Evolutionary conservation across 2,113 vertebrate species (phyloP), one percentile per base, ranked within the genome.

Genomic region (Cygnus buccinator): DNA sequence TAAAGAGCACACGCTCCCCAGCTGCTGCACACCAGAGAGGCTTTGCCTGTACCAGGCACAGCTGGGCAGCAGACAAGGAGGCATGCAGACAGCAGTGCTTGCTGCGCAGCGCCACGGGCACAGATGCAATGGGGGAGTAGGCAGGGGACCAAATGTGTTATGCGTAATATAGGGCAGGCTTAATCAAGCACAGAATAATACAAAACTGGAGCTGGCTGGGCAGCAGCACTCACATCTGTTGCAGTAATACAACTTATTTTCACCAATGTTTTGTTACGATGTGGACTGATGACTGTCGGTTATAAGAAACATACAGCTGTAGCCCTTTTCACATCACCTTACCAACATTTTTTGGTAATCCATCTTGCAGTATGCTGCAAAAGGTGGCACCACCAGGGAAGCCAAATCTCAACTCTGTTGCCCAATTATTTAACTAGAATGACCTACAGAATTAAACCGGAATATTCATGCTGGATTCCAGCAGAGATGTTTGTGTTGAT

Each of bases 181-280:
- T 86, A 90, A 67, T 59, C 77, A 95, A 93, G 80, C 59, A 89
- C n/a, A 50, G 35, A 88, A 37, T 54, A 85, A 84, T 9, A 39
- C 3, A 58, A 85, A 95, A 92, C 70, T 25, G 2, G 46, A 81
- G 55, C 29, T 71, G 68, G 31, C 63, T 43, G 52, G 31, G n/a
- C 55, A 78, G 91, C 37, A 81, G 46, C 65, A 59, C 43, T 88
- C 66, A 39, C 29, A 37, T 65, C 22, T 82, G n/a, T 33, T 54
- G 55, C 37, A 77, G 75, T 67, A 48, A 63, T 8, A 52, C 9
- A 72, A 81, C 93, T 43, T 25, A 87, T 48, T 72, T 75, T 31
- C 87, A 91, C 55, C 19, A 74, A 11, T 23, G 22, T 41, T n/a
- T 57, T 44, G 37, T 63, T 46, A 82, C 57, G 6, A 57, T 52